Evolutionary conservation across 2,797 vertebrate species (phyloP).

Genomic region (Sebastes nivosus): DNA sequence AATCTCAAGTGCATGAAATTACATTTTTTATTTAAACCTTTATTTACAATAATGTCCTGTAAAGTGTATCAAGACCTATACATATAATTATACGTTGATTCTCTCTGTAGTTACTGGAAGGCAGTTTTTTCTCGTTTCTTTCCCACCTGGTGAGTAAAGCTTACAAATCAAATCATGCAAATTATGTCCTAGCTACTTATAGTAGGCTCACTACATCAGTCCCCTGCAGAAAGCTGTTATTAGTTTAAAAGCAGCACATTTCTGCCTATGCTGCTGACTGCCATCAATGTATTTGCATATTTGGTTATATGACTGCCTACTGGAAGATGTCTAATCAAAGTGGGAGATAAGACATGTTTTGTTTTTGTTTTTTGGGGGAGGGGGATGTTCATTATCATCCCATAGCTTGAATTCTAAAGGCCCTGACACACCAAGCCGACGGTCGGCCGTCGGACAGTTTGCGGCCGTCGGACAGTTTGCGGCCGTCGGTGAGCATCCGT

Average conservation of each 20-base stretch:
- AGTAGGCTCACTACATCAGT: neutral
- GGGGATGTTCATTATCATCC: too few relatives aligned
- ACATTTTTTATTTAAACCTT: neutral
- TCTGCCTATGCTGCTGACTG: neutral
- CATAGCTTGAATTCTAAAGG: too few relatives aligned
- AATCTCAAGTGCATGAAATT: neutral
- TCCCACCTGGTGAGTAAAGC: conserved; percentile 31
- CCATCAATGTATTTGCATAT: neutral
- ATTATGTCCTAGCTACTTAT: conserved; percentile 19
- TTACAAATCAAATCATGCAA: conserved; percentile 45
- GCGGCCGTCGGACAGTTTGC: too few relatives aligned
- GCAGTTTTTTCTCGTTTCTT: conserved; percentile 13
- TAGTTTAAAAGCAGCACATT: conserved; percentile 4
- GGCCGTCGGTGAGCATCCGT: too few relatives aligned
- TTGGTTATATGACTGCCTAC: neutral
- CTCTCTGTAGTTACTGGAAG: conserved; percentile 1
- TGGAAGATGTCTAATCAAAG: neutral
- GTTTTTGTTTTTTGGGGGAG: too few relatives aligned
- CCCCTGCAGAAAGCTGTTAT: neutral
- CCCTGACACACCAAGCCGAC: too few relatives aligned
- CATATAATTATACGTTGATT: conserved; percentile 26
- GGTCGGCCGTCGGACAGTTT: too few relatives aligned
- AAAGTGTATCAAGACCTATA: neutral
- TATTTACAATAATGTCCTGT: neutral
- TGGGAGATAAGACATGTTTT: neutral